Evolutionary conservation across 2,797 vertebrate species (phyloP).

Genomic region (Hypotaenidia philippensis): DNA sequence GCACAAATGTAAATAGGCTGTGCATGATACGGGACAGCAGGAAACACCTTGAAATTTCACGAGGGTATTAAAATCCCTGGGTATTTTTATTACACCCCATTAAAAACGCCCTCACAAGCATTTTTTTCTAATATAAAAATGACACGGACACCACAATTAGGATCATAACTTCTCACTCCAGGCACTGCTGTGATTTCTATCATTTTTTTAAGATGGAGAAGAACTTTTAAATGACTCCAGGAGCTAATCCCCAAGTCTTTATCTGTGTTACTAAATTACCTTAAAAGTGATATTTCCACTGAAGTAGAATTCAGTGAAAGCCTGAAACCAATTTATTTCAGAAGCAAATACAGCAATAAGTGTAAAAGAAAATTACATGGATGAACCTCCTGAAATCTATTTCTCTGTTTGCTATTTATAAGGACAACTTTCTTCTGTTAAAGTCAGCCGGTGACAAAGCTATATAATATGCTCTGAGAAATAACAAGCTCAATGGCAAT

Average conservation of each 20-base stretch:
- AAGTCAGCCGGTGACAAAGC: neutral
- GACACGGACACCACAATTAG: neutral
- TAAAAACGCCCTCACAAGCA: neutral
- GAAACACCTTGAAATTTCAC: neutral
- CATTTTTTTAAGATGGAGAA: neutral
- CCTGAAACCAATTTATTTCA: neutral
- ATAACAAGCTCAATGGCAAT: neutral
- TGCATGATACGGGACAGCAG: accelerated
- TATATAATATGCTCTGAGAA: accelerated
- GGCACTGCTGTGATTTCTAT: accelerated
- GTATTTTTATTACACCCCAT: neutral
- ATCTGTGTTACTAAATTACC: neutral
- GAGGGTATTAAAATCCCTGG: neutral
- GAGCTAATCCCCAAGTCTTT: neutral
- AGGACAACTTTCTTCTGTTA: neutral
- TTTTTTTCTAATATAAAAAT: neutral
- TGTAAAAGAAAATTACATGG: neutral
- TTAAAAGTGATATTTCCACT: neutral
- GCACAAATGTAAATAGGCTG: neutral
- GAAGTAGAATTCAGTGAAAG: neutral
- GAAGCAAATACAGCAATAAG: neutral
- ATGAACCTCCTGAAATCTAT: neutral
- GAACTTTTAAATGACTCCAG: neutral
- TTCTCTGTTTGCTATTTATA: neutral
- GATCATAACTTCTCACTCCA: neutral